Percentiles rank a stretch among this genome's conserved stretches.
Evolutionary conservation across 2,797 vertebrate genomes (phyloP).

Genomic region (Neosilurus mollespiculum): DNA sequence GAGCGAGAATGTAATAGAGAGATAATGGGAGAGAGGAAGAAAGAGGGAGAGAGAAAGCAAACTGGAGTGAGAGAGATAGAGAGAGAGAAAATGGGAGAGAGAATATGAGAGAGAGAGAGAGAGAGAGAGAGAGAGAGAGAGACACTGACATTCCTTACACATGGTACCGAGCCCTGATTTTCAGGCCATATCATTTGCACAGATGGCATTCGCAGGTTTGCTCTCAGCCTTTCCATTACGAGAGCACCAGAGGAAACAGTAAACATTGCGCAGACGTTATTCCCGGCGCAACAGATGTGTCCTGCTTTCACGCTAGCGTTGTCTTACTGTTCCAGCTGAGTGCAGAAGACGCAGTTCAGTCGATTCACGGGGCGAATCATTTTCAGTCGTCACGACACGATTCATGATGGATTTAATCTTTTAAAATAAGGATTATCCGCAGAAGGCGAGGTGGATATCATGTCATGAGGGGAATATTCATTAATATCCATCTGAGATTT

Average conservation of each 20-base stretch:
- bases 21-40: too few relatives aligned
- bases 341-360: neutral
- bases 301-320: neutral
- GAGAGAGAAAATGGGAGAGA: too few relatives aligned
- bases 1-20: too few relatives aligned
- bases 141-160: neutral
- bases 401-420: neutral
- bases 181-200: constrained; percentile 6
- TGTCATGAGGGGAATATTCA: too few relatives aligned
- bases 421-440: neutral
- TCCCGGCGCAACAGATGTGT: constrained; percentile 17
- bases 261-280: constrained; percentile 5
- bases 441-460: too few relatives aligned
- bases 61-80: too few relatives aligned
- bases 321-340: constrained; percentile 20
- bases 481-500: too few relatives aligned
- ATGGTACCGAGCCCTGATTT: constrained; percentile 5
- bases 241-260: constrained; percentile 4
- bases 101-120: too few relatives aligned
- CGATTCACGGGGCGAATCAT: neutral
- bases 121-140: too few relatives aligned
- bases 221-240: constrained; percentile 13
- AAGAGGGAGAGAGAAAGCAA: too few relatives aligned
- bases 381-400: neutral
- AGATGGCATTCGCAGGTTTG: constrained; percentile 29